A percentile compares a stretch with the other conserved stretches of the same genome.
Conservation (phyloP, 2,888 invertebrate species). For the Rhingia campestris region DNA sequence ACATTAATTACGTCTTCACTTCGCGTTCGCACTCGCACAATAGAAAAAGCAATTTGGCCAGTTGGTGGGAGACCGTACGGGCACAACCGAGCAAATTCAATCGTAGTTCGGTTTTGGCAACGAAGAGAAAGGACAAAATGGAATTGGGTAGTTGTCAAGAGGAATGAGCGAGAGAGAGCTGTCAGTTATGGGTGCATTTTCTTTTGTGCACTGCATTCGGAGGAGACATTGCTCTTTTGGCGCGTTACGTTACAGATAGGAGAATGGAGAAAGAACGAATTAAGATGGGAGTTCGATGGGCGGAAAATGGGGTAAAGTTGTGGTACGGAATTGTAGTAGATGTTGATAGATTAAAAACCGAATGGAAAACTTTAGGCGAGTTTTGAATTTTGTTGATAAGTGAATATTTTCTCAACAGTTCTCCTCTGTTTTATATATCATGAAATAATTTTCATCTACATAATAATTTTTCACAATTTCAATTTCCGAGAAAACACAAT, state of each 20-base stretch:
- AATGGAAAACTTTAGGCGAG: background rate
- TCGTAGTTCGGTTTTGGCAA: slow-evolving; percentile 3
- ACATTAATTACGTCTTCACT: slow-evolving; percentile 73
- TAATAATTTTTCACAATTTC: no score
- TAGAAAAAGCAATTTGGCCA: slow-evolving; percentile 65
- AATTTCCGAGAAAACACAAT: no score
- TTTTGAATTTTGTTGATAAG: no score
- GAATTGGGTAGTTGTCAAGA: background rate
- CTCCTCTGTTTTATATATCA: no score
- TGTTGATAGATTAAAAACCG: background rate
- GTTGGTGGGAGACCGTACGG: slow-evolving; percentile 49
- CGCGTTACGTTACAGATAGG: background rate
- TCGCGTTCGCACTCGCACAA: slow-evolving; percentile 71
- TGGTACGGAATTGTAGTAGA: no score
- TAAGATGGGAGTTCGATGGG: slow-evolving; percentile 2
- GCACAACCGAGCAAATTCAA: slow-evolving; percentile 27
- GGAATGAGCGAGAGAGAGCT: slow-evolving; percentile 16
- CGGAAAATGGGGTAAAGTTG: no score
- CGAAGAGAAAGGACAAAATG: slow-evolving; percentile 9
- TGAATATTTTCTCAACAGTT: no score
- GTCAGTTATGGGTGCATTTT: slow-evolving; percentile 33
- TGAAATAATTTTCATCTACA: no score
- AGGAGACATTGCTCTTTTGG: slow-evolving; percentile 12
- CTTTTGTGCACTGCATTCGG: slow-evolving; percentile 21
- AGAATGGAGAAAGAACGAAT: background rate